Evolutionary conservation across 2,797 vertebrate species (phyloP).

Genomic region (Staurois parvus): DNA sequence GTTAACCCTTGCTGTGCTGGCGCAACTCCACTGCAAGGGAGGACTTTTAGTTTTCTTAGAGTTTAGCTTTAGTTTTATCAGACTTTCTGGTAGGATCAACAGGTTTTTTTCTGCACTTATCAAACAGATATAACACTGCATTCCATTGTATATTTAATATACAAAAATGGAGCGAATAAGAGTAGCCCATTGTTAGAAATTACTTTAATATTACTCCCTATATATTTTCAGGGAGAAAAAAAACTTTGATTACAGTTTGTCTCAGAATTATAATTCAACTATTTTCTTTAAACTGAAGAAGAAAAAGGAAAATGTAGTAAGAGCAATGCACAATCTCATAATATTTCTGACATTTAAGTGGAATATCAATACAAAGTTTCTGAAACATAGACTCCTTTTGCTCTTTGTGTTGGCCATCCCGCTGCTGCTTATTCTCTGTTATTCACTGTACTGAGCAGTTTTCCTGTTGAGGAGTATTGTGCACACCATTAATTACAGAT

Average conservation of each 20-base stretch:
- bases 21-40: no score
- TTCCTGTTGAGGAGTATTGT: slow-evolving; percentile 40
- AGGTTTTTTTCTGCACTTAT: no score
- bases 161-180: no score
- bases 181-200: no score
- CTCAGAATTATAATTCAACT: background rate
- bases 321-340: background rate
- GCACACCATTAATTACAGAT: slow-evolving; percentile 49
- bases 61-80: no score
- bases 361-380: slow-evolving; percentile 36
- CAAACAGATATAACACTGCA: no score
- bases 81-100: no score
- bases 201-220: background rate
- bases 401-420: slow-evolving; percentile 17
- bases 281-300: background rate
- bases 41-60: no score
- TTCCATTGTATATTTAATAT: no score
- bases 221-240: background rate
- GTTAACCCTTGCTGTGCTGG: no score
- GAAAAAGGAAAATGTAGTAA: background rate
- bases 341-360: slow-evolving; percentile 48
- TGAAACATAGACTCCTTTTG: slow-evolving; percentile 5
- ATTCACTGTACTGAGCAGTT: slow-evolving; percentile 40
- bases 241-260: background rate
- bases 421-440: slow-evolving; percentile 45